Percentiles rank a stretch among this genome's conserved stretches.
Conservation (phyloP, 2,797 vertebrate species). For the Sardinella longiceps region DNA sequence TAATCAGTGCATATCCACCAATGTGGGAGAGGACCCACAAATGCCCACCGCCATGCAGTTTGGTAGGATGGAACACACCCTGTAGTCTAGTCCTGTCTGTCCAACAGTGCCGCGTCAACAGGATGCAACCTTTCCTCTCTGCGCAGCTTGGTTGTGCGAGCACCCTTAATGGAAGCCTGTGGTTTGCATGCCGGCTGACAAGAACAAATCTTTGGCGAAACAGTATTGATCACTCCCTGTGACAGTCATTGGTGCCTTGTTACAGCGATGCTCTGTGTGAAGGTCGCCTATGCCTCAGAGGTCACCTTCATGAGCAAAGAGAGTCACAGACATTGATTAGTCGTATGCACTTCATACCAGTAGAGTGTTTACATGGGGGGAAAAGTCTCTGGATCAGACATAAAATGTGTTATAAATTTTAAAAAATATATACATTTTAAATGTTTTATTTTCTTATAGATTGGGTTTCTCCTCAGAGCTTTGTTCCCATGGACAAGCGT, state of each 20-base stretch:
- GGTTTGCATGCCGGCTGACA: neutral
- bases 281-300: conserved; percentile 23
- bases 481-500: neutral
- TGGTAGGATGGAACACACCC: conserved; percentile 47
- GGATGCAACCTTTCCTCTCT: conserved; percentile 62
- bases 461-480: neutral
- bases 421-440: neutral
- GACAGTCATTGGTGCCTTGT: neutral
- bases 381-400: neutral
- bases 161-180: conserved; percentile 24
- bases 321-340: neutral
- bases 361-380: neutral
- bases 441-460: neutral
- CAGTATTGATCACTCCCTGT: conserved; percentile 29
- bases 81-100: conserved; percentile 49
- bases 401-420: neutral
- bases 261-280: neutral
- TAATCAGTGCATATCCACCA: conserved; percentile 1
- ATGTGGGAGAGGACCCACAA: conserved; percentile 40
- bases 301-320: conserved; percentile 32
- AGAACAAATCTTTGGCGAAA: neutral
- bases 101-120: conserved; percentile 60
- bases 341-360: neutral
- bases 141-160: conserved; percentile 26
- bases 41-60: conserved; percentile 44